These are phyloP conservation scores for Brachyptera putata DNA, from an alignment of 2,888 invertebrate genomes.

Conservation along the genomic window DNA sequence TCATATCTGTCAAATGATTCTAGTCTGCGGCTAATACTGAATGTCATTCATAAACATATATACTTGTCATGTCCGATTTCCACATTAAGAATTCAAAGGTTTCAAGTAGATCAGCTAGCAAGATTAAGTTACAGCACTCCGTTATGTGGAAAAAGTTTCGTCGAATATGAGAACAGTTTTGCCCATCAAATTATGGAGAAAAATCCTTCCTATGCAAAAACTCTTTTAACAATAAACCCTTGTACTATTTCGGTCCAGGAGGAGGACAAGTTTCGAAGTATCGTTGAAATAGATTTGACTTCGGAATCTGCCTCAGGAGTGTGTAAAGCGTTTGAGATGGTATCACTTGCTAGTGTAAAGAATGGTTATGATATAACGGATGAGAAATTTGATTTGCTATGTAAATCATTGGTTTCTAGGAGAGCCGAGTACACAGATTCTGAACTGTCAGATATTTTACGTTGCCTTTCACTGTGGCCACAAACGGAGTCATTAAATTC, in stretches of 20 bases:
- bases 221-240: background rate
- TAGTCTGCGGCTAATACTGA: too few relatives aligned
- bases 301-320: constrained; percentile 9
- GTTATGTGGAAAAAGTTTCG: too few relatives aligned
- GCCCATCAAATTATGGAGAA: constrained; percentile 24
- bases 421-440: constrained; percentile 53
- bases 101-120: too few relatives aligned
- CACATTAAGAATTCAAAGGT: too few relatives aligned
- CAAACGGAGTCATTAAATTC: constrained; percentile 49
- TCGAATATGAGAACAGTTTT: constrained; percentile 23
- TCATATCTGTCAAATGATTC: too few relatives aligned
- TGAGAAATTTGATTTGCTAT: constrained; percentile 5
- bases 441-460: constrained; percentile 53
- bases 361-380: constrained; percentile 4
- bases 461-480: constrained; percentile 52
- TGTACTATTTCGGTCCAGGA: background rate
- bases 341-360: constrained; percentile 9
- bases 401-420: constrained; percentile 45
- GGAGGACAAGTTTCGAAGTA: constrained; percentile 9
- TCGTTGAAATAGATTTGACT: constrained; percentile 18
- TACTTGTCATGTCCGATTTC: too few relatives aligned
- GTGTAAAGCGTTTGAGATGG: constrained; percentile 13
- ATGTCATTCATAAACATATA: too few relatives aligned
- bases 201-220: constrained; percentile 12
- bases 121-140: too few relatives aligned